phyloP scores from a whole-genome alignment of 2,888 invertebrate species.

The Mallateleia sp. region DNA sequence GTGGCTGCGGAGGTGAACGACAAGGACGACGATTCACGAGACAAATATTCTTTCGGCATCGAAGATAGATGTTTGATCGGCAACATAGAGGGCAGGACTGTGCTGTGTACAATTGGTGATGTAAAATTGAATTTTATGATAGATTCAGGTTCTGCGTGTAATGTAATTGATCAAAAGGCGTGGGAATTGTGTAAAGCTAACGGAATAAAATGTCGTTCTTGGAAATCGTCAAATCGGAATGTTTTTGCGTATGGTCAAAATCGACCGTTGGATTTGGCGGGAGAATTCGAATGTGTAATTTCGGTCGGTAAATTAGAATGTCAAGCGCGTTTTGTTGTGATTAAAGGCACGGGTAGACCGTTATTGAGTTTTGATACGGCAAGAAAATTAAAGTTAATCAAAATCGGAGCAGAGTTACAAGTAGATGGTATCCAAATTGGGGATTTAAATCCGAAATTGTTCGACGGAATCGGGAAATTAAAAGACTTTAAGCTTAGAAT shows the following conservation, averaged over 20 bases:
- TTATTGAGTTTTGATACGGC: constrained; percentile 77
- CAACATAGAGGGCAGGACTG: not conserved
- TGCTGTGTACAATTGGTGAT: not conserved
- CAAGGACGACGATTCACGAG: not conserved
- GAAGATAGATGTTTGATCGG: not conserved
- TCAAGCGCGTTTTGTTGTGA: constrained; percentile 69
- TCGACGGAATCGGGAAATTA: constrained; percentile 79
- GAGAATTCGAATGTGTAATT: constrained; percentile 76
- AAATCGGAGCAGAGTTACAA: constrained; percentile 67
- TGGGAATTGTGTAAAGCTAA: constrained; percentile 69
- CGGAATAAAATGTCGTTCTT: constrained; percentile 19
- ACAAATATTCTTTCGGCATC: not conserved
- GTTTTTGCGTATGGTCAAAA: constrained; percentile 75
- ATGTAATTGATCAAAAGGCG: constrained; percentile 35
- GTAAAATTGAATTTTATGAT: not conserved
- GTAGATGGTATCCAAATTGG: not conserved
- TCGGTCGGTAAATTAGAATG: constrained; percentile 37
- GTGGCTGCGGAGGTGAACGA: not conserved
- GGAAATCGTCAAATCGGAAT: constrained; percentile 60
- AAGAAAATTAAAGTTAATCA: constrained; percentile 69
- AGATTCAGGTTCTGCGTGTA: not conserved
- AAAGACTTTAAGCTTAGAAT: constrained; percentile 81
- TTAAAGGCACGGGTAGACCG: constrained; percentile 41
- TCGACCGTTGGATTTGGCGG: constrained; percentile 65
- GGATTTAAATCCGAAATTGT: not conserved